These are phyloP conservation scores for Mesitornis unicolor DNA, from an alignment of 2,113 vertebrate genomes.

Conservation along the genomic window DNA sequence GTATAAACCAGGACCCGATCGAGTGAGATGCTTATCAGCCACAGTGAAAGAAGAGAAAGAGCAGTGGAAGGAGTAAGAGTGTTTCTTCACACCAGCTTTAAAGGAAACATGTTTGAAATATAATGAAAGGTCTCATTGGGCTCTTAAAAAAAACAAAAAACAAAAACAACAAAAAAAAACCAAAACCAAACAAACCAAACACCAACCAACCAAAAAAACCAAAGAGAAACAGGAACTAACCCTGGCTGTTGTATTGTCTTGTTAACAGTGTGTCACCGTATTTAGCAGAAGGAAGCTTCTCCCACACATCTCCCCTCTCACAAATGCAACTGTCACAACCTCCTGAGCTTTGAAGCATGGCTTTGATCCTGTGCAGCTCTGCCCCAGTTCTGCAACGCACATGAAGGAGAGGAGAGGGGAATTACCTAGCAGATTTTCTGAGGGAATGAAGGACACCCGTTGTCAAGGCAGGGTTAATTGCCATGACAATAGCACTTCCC, in stretches of 20 bases:
- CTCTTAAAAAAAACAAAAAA: neutral
- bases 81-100: slow-evolving; percentile 45
- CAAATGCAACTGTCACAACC: slow-evolving; percentile 10
- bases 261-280: slow-evolving; percentile 41
- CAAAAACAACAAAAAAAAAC: no score
- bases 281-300: slow-evolving; percentile 44
- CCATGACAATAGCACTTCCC: slow-evolving; percentile 29
- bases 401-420: neutral
- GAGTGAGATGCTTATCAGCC: slow-evolving; percentile 14
- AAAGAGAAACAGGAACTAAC: slow-evolving; percentile 16
- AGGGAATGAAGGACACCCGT: neutral
- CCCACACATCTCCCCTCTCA: neutral
- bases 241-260: slow-evolving; percentile 53
- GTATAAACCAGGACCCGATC: neutral
- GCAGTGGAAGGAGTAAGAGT: slow-evolving; percentile 42
- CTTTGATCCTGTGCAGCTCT: slow-evolving; percentile 19
- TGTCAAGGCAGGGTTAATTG: slow-evolving; percentile 55
- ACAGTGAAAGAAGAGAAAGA: slow-evolving; percentile 30
- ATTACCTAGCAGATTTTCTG: slow-evolving; percentile 19
- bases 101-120: slow-evolving; percentile 55
- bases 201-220: neutral
- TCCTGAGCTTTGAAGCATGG: neutral
- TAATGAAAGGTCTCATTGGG: slow-evolving; percentile 40
- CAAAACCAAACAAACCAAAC: no score
- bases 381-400: neutral